These are phyloP conservation scores for Neoscelio sp. DNA, from an alignment of 2,888 invertebrate genomes.

Conservation along the genomic window DNA sequence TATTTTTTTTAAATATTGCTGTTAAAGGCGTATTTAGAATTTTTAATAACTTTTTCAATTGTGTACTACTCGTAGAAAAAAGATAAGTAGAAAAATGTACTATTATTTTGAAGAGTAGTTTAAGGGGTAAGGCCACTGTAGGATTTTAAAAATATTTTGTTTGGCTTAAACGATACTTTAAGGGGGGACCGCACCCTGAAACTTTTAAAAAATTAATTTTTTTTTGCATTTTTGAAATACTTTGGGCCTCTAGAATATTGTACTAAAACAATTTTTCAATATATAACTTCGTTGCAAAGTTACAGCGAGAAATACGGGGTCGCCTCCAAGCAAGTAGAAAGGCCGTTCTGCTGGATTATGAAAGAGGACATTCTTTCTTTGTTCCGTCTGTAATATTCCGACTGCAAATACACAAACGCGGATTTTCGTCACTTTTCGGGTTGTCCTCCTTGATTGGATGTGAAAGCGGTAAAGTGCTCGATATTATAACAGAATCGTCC, in stretches of 20 bases:
- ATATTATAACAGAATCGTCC: slow-evolving; percentile 62
- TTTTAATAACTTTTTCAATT: too few relatives aligned
- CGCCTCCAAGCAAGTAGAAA: slow-evolving; percentile 11
- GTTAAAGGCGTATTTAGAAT: too few relatives aligned
- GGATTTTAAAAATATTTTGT: too few relatives aligned
- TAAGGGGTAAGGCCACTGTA: too few relatives aligned
- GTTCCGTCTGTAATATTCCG: slow-evolving; percentile 2
- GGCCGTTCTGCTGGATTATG: slow-evolving; percentile 19
- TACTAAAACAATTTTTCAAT: slow-evolving; percentile 2
- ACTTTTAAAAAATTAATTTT: slow-evolving; percentile 10
- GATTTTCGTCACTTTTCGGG: slow-evolving; percentile 65
- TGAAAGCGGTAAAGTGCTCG: slow-evolving; percentile 56
- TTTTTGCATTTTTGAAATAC: slow-evolving; percentile 1
- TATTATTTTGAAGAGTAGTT: too few relatives aligned
- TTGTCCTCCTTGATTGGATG: slow-evolving; percentile 68
- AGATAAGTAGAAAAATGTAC: too few relatives aligned
- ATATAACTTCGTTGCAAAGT: slow-evolving; percentile 7
- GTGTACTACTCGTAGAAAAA: too few relatives aligned
- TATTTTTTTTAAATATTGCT: too few relatives aligned
- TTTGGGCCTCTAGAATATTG: slow-evolving; percentile 5
- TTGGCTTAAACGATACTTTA: too few relatives aligned
- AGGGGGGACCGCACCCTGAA: slow-evolving; percentile 16
- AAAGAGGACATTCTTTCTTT: slow-evolving; percentile 10
- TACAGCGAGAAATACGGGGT: slow-evolving; percentile 10
- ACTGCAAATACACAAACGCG: slow-evolving; percentile 35